Evolutionary conservation across 2,797 vertebrate genomes (phyloP).

Genomic region (Muscicapa comitata): DNA sequence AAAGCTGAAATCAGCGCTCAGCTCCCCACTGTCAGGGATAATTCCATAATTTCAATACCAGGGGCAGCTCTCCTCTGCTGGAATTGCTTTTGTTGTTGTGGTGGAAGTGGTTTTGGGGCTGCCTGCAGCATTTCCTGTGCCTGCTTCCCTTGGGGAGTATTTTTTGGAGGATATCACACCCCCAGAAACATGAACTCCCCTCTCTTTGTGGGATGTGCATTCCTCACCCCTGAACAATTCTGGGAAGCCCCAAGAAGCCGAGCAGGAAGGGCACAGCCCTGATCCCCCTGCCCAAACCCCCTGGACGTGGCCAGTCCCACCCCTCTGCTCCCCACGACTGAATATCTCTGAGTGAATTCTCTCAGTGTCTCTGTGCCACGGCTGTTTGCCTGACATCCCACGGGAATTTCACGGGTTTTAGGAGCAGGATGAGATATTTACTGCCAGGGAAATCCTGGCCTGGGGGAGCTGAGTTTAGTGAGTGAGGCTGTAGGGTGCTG

Average conservation of each 20-base stretch:
- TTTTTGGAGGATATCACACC: background rate
- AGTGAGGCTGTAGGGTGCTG: background rate
- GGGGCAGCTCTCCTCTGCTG: background rate
- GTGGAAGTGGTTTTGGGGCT: background rate
- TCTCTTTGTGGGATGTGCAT: accelerated
- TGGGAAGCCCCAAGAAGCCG: background rate
- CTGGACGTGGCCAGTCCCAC: background rate
- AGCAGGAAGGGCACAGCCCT: background rate
- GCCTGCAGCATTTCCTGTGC: background rate
- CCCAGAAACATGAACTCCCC: background rate
- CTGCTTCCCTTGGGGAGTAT: background rate
- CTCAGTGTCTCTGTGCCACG: background rate
- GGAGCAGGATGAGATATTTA: slow-evolving; percentile 47
- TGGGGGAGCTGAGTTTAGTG: slow-evolving; percentile 26
- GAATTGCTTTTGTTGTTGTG: background rate
- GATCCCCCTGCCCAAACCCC: background rate
- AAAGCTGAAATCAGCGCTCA: background rate
- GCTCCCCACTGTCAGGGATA: background rate
- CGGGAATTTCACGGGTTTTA: slow-evolving; percentile 53
- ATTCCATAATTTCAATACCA: background rate
- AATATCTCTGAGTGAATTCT: background rate
- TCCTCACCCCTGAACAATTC: background rate
- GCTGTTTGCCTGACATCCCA: slow-evolving; percentile 34
- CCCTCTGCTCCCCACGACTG: background rate
- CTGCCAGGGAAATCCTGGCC: slow-evolving; percentile 14